Conservation (phyloP, 2,113 vertebrate genomes). For the Elgaria multicarinata region DNA sequence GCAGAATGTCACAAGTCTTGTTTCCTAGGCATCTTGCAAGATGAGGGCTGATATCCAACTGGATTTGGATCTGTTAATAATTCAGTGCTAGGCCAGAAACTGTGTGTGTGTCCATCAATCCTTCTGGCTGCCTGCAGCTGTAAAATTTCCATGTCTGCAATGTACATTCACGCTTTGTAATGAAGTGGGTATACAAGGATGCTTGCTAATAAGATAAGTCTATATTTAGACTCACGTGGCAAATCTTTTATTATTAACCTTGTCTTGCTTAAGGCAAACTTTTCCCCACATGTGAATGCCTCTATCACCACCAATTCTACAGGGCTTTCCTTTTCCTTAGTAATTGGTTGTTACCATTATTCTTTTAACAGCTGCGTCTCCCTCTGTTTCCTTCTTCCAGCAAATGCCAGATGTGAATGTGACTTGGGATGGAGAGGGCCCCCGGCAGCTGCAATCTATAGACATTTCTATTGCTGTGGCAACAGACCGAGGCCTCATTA, state of each 20-base stretch:
- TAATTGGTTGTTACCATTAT: conserved; percentile 30
- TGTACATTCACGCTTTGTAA: conserved; percentile 17
- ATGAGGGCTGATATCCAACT: background rate
- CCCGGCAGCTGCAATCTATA: conserved; percentile 84
- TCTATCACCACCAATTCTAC: background rate
- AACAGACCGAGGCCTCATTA: conserved; percentile 92
- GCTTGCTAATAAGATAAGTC: conserved; percentile 1
- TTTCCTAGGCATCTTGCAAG: background rate
- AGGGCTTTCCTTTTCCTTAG: conserved; percentile 37
- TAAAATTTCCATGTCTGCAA: conserved; percentile 25
- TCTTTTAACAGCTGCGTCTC: conserved; percentile 45
- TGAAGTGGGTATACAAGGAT: conserved; percentile 12
- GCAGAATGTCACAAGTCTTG: background rate
- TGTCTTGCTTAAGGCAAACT: conserved; percentile 11
- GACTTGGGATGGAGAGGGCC: conserved; percentile 88
- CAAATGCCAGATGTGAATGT: conserved; percentile 95
- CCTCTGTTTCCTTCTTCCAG: conserved; percentile 67
- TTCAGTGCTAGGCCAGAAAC: background rate
- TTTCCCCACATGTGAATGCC: conserved; percentile 34
- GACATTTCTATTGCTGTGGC: conserved; percentile 95
- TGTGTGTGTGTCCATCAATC: background rate
- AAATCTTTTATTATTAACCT: background rate
- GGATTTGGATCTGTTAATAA: background rate
- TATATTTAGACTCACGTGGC: conserved; percentile 24
- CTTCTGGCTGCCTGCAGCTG: background rate